These are phyloP conservation scores for Sabatieria punctata DNA, from an alignment of 2,888 invertebrate genomes.

Conservation along the genomic window DNA sequence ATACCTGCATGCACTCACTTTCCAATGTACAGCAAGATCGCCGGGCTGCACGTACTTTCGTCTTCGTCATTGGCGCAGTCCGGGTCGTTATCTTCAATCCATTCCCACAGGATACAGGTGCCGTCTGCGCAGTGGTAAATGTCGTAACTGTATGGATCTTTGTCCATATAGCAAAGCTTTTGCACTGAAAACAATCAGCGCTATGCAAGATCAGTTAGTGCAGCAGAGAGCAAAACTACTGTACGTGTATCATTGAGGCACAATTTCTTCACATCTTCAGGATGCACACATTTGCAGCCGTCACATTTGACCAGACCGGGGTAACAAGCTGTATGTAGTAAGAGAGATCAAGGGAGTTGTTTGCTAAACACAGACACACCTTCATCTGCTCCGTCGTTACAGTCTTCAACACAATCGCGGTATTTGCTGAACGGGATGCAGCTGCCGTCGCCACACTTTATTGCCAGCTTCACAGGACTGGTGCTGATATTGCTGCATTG, in stretches of 20 bases:
- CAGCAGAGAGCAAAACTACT: not conserved
- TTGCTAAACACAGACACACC: not conserved
- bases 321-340: not conserved
- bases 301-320: conserved; percentile 3
- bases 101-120: not conserved
- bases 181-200: not conserved
- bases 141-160: not conserved
- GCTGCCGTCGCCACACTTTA: conserved; percentile 4
- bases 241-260: not conserved
- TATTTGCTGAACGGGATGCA: conserved; percentile 4
- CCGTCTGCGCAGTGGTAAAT: not conserved
- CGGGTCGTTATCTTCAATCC: not conserved
- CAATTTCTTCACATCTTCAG: not conserved
- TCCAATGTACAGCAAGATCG: no score
- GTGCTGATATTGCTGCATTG: not conserved
- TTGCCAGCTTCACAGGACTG: not conserved
- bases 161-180: not conserved
- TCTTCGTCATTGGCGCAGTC: not conserved
- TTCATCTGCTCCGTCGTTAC: conserved; percentile 6
- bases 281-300: conserved; percentile 5
- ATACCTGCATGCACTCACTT: no score
- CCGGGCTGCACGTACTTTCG: no score
- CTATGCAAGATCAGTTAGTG: not conserved
- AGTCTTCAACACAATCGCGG: conserved; percentile 5
- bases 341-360: not conserved